Evolutionary conservation across 2,888 invertebrate genomes (phyloP), one percentile per base, ranked within the genome.

Genomic region (Drosophila prostipennis): DNA sequence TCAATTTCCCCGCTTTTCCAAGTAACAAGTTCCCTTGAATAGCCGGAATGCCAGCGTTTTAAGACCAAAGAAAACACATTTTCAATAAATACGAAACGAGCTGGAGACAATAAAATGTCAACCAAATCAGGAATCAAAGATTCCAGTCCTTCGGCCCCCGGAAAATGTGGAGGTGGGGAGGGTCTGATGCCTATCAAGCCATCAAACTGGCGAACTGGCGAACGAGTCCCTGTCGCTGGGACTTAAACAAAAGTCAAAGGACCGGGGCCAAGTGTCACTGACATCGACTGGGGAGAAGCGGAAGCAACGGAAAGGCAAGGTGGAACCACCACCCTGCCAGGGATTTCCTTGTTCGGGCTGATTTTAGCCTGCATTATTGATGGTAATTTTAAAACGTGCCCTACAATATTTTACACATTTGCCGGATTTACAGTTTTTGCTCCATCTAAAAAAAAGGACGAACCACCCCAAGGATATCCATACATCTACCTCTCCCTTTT

Each of bases 351-450:
- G 40, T 36, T 53, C 49, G 13, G 19, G 46, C 60, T 54, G 58
- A 55, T 64, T 65, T 54, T 68, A 65, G 72, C 74, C 75, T 76
- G 60, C 79, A 87, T 85, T 85, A 85, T 85, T 85, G 85, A 85
- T 85, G 89, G 85, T 87, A 89, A 85, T 85, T 85, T 89, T 89
- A 89, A 89, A 85, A 85, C 89, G 89, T 89, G 85, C 89, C 68
- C 85, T 78, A 85, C 79, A 82, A 78, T 80, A 86, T 85, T 84
- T 80, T 84, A 79, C 89, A 87, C 85, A 89, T 89, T 84, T 87
- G 79, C 89, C 68, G 89, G 85, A 86, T 86, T 89, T 89, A 81
- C 78, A 79, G 81, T 83, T 77, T 78, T 76, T 69, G 79, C 65
- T 55, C 19, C 56, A 34, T 53, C 68, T 39, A 68, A 68, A 67